phyloP scores from a whole-genome alignment of 2,797 vertebrate species.

The Sebastes taczanowskii region DNA sequence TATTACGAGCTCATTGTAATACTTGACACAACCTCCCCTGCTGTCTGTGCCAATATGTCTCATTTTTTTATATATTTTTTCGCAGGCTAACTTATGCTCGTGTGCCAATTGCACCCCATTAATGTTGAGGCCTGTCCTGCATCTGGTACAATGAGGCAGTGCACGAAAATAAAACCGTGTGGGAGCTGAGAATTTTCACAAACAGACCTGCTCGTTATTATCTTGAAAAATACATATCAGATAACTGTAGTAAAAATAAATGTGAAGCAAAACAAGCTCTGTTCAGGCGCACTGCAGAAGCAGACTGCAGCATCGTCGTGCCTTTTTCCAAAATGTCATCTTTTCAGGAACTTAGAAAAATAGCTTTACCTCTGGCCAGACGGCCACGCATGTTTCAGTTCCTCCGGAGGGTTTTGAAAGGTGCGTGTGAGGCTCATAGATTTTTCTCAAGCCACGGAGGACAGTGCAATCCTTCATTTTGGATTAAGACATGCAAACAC shows the following conservation, averaged over 20 bases:
- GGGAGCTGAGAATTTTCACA: not conserved
- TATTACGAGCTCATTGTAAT: conserved; percentile 42
- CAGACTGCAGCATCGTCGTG: not conserved
- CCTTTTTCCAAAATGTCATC: conserved; percentile 45
- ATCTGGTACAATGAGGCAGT: conserved; percentile 21
- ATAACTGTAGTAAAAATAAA: conserved; percentile 15
- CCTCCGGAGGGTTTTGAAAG: conserved; percentile 49
- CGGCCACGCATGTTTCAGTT: conserved; percentile 27
- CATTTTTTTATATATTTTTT: conserved; percentile 23
- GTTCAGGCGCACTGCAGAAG: not conserved
- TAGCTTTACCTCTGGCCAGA: conserved; percentile 50
- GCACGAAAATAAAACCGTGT: conserved; percentile 3
- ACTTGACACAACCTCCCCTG: conserved; percentile 31
- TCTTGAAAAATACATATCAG: conserved; percentile 20
- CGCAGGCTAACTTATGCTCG: not conserved
- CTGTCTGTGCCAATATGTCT: conserved; percentile 36
- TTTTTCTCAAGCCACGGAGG: conserved; percentile 47
- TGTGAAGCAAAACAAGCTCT: conserved; percentile 21
- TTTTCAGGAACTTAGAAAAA: conserved; percentile 43
- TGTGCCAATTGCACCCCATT: conserved; percentile 16
- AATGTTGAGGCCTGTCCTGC: conserved; percentile 8
- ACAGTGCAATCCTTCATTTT: conserved; percentile 61
- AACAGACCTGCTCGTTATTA: conserved; percentile 21
- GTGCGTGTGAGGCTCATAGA: conserved; percentile 51
- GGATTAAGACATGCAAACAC: conserved; percentile 60